Conservation (phyloP, 2,888 invertebrate genomes). For the Drosophila vallismaia region DNA sequence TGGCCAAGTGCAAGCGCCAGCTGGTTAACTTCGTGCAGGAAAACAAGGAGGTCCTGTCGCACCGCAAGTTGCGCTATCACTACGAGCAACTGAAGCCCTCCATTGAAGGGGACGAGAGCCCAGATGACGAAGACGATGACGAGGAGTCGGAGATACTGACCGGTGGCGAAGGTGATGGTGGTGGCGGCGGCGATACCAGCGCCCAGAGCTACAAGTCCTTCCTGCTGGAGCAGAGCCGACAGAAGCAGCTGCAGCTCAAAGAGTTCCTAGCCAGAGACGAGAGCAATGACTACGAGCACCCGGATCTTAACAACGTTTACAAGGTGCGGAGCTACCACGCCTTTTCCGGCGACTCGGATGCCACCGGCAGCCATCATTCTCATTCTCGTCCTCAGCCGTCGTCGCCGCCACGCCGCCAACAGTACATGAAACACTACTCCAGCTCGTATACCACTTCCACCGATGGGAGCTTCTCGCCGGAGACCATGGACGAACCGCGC, state of each 20-base stretch:
- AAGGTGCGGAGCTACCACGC: constrained; percentile 34
- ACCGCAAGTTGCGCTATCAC: constrained; percentile 44
- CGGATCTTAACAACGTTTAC: constrained; percentile 51
- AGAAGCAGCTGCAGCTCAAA: constrained; percentile 45
- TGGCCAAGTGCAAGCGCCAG: constrained; percentile 58
- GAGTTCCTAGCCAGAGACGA: constrained; percentile 62
- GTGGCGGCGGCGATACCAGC: neutral
- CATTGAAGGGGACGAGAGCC: neutral
- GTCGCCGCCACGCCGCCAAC: neutral
- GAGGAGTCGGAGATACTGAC: constrained; percentile 6
- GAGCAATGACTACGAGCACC: constrained; percentile 50
- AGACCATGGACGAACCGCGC: neutral
- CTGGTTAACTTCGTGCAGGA: constrained; percentile 50
- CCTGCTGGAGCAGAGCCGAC: constrained; percentile 35
- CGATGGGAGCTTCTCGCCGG: neutral
- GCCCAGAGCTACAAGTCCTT: neutral
- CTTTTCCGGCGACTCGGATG: neutral
- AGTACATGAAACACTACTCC: neutral
- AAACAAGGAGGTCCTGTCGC: constrained; percentile 44
- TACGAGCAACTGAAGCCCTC: constrained; percentile 38
- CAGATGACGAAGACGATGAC: neutral
- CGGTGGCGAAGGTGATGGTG: neutral
- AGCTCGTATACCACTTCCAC: neutral
- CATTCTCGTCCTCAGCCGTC: neutral
- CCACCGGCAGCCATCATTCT: too few species aligned